Conservation (phyloP, 2,797 vertebrate genomes). For the Tokudaia tokunoshimensis region DNA sequence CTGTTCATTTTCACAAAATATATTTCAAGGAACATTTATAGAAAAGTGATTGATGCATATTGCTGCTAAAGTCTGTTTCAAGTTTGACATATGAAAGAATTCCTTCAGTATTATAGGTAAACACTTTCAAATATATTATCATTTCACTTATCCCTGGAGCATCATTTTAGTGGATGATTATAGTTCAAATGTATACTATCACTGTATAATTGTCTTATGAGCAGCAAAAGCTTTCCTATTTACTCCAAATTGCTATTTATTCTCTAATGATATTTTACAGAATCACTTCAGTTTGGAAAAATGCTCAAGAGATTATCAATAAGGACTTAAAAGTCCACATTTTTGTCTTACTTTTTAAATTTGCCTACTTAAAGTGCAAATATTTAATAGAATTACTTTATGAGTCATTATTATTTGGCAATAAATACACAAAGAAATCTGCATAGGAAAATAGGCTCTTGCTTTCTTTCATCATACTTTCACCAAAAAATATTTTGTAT, state of each 20-base stretch:
- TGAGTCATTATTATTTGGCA: slow-evolving; percentile 26
- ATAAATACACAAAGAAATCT: neutral
- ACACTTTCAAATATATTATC: slow-evolving; percentile 53
- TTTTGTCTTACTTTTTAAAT: slow-evolving; percentile 53
- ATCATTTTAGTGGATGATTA: slow-evolving; percentile 66
- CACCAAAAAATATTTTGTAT: slow-evolving; percentile 1
- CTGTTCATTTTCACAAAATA: slow-evolving; percentile 2
- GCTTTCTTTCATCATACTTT: neutral
- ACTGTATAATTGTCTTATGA: slow-evolving; percentile 69
- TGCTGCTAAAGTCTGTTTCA: slow-evolving; percentile 14
- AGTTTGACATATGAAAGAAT: slow-evolving; percentile 31
- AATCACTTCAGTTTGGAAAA: slow-evolving; percentile 37
- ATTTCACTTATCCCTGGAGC: neutral
- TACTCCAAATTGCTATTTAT: slow-evolving; percentile 69
- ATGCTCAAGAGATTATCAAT: slow-evolving; percentile 35
- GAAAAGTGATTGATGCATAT: neutral
- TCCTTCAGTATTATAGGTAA: slow-evolving; percentile 58
- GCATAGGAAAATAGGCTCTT: fast-evolving
- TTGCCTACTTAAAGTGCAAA: slow-evolving; percentile 49
- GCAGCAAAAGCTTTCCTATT: slow-evolving; percentile 49
- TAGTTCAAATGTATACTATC: slow-evolving; percentile 55
- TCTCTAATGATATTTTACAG: slow-evolving; percentile 66
- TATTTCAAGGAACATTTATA: slow-evolving; percentile 1
- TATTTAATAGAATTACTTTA: slow-evolving; percentile 48
- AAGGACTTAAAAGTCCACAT: slow-evolving; percentile 6